Conservation (phyloP, 2,888 invertebrate genomes). For the Heliothis peltigera region DNA sequence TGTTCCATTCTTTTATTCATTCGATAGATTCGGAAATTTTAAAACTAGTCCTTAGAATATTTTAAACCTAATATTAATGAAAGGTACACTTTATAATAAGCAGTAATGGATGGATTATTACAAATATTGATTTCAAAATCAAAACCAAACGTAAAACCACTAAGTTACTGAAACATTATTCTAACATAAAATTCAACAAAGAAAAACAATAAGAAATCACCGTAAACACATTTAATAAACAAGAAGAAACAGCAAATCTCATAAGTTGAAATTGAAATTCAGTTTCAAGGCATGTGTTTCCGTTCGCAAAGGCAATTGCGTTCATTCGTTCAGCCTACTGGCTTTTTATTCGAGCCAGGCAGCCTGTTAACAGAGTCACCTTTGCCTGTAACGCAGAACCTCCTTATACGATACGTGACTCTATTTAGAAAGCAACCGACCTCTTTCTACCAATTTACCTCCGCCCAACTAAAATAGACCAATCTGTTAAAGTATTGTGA, state of each 20-base stretch:
- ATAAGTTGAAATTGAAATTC: slow-evolving; percentile 65
- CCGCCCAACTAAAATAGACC: slow-evolving; percentile 73
- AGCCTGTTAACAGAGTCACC: slow-evolving; percentile 71
- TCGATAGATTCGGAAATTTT: too few relatives aligned
- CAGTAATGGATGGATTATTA: too few relatives aligned
- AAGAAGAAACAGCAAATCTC: slow-evolving; percentile 50
- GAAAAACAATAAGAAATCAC: slow-evolving; percentile 15
- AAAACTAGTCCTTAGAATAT: too few relatives aligned
- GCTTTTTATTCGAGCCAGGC: slow-evolving; percentile 66
- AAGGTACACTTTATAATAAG: too few relatives aligned
- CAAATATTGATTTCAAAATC: too few relatives aligned
- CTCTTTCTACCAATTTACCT: slow-evolving; percentile 81
- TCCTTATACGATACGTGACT: slow-evolving; percentile 85
- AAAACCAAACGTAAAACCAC: not conserved
- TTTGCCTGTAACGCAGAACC: slow-evolving; percentile 74
- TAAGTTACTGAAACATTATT: not conserved
- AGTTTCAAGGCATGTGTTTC: slow-evolving; percentile 62
- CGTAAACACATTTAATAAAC: slow-evolving; percentile 30
- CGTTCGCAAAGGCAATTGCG: slow-evolving; percentile 65
- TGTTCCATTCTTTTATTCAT: too few relatives aligned
- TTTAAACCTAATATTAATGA: too few relatives aligned
- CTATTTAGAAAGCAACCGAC: slow-evolving; percentile 81
- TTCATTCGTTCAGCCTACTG: slow-evolving; percentile 67
- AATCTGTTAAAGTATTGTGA: slow-evolving; percentile 79
- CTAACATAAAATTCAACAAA: not conserved